Base-by-base conservation (phyloP, 2,797 vertebrate species). In the Ptychadena robeensis region DNA sequence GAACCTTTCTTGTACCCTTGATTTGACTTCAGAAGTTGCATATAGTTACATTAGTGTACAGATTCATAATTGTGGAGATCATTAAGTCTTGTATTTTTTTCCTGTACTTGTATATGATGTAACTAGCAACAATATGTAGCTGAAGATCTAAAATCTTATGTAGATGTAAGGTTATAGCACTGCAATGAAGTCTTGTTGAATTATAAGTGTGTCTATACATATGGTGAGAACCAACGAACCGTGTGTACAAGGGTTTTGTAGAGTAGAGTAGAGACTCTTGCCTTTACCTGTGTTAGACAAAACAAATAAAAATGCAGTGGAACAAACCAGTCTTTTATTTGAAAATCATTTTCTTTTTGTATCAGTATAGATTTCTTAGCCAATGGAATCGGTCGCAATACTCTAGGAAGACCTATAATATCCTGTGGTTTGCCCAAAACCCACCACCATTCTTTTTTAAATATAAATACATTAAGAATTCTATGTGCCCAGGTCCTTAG, bases 11-110 rank as follows among this genome's bases (percentile, higher is more conserved):
- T 95, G 95, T 96, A 94, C 94, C 92, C 92, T 94, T 95, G 94
- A 89, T 91, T 95, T 96, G 98, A 95, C 92, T 95, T 95, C 76
- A 91, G 92, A 93, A 93, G 94, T 96, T 95, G 92, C 95, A 94
- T 96, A 96, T 96, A 96, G 94, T 95, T 95, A 94, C 94, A 92
- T 93, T 97, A 95, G 96, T 94, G 95, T 96, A 95, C 95, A 96
- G 96, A 96, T 95, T 96, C 94, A 97, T 95, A 94, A 95, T 95
- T 92, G 96, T 96, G 94, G 92, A 93, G 94, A 86, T 80, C 89
- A 93, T 90, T 88, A 91, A 91, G 92, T 94, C 93, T 91, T 93
- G 92, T 95, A 94, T 93, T 94, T 94, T n/a, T 93, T 93, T 69
- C 76, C 92, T 93, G 91, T 94, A 89, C 91, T 88, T 92, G 91